These are phyloP conservation scores for Poecile montanus DNA, from an alignment of 2,797 vertebrate species.

Conservation along the genomic window DNA sequence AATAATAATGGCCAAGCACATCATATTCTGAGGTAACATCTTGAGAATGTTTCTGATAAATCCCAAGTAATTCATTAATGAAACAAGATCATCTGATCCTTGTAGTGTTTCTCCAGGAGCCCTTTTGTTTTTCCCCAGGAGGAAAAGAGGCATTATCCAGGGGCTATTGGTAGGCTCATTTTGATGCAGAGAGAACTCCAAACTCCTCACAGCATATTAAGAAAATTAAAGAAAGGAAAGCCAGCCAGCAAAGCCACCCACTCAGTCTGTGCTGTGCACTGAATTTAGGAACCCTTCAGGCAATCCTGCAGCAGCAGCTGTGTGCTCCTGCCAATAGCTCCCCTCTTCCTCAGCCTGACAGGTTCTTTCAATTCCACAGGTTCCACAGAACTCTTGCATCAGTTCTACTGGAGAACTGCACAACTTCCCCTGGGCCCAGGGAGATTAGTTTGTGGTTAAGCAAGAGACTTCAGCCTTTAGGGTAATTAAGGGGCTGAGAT, in stretches of 20 bases:
- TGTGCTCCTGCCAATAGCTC: neutral
- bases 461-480: neutral
- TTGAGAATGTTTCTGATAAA: conserved; percentile 46
- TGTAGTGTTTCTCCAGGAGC: conserved; percentile 23
- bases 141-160: neutral
- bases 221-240: conserved; percentile 61
- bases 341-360: conserved; percentile 14
- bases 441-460: neutral
- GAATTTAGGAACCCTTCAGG: conserved; percentile 54
- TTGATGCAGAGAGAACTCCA: conserved; percentile 21
- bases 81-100: conserved; percentile 45
- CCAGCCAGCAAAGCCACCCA: conserved; percentile 34
- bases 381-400: neutral
- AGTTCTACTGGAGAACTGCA: neutral
- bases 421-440: neutral
- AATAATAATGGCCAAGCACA: conserved; percentile 47
- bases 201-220: conserved; percentile 38
- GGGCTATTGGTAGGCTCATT: conserved; percentile 15
- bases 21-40: conserved; percentile 10
- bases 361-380: conserved; percentile 2
- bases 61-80: conserved; percentile 52
- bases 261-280: neutral
- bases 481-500: neutral
- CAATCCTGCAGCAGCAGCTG: conserved; percentile 37
- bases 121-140: conserved; percentile 41